These are phyloP conservation scores for Paramuricea clavata DNA, from an alignment of 92 coral and sea anemone species.

Conservation along the genomic window DNA sequence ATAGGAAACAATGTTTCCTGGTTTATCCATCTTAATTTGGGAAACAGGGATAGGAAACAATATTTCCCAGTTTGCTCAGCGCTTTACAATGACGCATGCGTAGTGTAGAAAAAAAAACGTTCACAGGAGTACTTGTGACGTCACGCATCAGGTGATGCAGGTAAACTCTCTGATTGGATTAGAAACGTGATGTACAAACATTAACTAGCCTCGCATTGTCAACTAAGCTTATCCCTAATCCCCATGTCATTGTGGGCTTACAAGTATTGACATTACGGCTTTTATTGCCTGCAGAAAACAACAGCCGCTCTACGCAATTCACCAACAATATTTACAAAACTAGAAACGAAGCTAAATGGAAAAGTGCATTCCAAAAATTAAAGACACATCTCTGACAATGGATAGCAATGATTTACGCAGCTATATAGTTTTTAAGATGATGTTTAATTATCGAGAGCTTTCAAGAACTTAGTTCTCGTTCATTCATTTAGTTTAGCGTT, in stretches of 20 bases:
- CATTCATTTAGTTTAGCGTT: background rate
- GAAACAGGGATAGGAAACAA: too few species aligned
- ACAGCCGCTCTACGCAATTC: background rate
- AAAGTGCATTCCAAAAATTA: background rate
- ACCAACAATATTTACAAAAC: background rate
- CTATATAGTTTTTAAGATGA: background rate
- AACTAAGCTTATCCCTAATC: background rate
- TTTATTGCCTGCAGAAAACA: background rate
- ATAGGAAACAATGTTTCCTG: too few species aligned
- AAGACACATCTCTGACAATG: background rate
- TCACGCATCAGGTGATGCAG: background rate
- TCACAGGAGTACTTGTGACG: background rate
- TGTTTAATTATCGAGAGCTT: background rate
- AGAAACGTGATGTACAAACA: constrained; percentile 3
- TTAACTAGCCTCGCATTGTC: constrained; percentile 1
- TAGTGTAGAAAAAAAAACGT: background rate
- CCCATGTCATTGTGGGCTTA: background rate
- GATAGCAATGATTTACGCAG: background rate
- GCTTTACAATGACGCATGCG: background rate
- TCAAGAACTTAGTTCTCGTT: background rate
- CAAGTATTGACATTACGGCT: constrained; percentile 44
- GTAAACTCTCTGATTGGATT: constrained; percentile 24
- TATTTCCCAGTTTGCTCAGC: too few species aligned
- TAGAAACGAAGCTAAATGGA: background rate
- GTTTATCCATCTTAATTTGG: too few species aligned